Base-by-base conservation (phyloP, 2,113 vertebrate species). In the Petromus typicus region DNA sequence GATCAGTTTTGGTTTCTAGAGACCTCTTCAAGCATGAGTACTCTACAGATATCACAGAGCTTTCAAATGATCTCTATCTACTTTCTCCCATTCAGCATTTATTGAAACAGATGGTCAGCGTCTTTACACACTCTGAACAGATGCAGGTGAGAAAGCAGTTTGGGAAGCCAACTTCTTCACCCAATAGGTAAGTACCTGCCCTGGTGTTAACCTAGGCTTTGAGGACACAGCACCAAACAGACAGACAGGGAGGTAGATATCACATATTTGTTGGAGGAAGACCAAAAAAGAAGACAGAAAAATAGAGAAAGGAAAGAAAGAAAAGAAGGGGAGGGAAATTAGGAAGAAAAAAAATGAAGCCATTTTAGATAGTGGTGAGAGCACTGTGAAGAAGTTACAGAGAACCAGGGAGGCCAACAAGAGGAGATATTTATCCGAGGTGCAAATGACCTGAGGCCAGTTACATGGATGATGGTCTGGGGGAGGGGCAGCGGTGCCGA, bases 1-100 rank as follows among this genome's bases (percentile, higher is more conserved):
- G 57, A 83, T 86, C 59, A 59, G 64, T 89, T 90, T 93, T 64
- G 87, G 73, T 91, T 91, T n/a, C 92, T 63, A 89, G 93, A 92
- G 54, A 61, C 86, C 64, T 37, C 85, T n/a, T 61, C 67, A 82
- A 85, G 76, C 66, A 83, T 78, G 18, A 92, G 75, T 86, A 92
- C 57, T 69, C 84, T 67, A 25, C 7, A 59, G 63, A 82, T 76
- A 86, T 20, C 51, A 86, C 73, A 95, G 18, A 5, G 16, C 76
- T 86, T 93, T 94, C 66, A 69, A 76, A 16, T 80, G 57, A 61
- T 91, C 61, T 89, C 82, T 25, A 32, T 84, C 80, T 82, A 75
- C 61, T 61, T 66, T 7, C 23, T 10, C 40, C 61, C 34, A 51
- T 90, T 93, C 34, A 34, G 43, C 25, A 27, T 69, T 75, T 92